These are phyloP conservation scores for Agrotis ipsilon DNA, from an alignment of 2,888 invertebrate genomes.

Conservation along the genomic window DNA sequence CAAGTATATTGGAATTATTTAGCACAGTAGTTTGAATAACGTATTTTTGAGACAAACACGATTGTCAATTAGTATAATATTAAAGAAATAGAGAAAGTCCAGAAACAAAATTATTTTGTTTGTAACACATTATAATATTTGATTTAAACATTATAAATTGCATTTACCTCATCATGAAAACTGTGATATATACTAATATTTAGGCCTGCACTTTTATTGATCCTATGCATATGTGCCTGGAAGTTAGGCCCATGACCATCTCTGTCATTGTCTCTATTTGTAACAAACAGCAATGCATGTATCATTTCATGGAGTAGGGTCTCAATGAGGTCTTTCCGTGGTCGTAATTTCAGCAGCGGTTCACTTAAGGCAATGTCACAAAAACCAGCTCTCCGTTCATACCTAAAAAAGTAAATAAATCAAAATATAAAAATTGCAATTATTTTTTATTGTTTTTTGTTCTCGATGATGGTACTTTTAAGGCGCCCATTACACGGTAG, in stretches of 20 bases:
- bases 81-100: no score
- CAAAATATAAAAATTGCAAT: not conserved
- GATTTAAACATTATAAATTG: not conserved
- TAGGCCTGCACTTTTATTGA: conserved; percentile 96
- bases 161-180: conserved; percentile 97
- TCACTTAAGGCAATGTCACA: conserved; percentile 97
- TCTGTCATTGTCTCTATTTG: conserved; percentile 95
- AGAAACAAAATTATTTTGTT: no score
- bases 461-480: no score
- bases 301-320: conserved; percentile 99
- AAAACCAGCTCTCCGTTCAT: conserved; percentile 93
- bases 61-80: no score
- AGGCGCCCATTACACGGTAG: no score
- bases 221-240: conserved; percentile 97
- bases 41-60: no score
- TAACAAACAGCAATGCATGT: conserved; percentile 98
- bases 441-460: no score
- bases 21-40: not conserved
- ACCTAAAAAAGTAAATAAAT: conserved; percentile 85
- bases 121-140: no score
- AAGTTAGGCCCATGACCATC: conserved; percentile 99
- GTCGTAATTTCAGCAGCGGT: conserved; percentile 97
- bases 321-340: conserved; percentile 98
- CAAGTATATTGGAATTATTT: not conserved
- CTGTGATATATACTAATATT: conserved; percentile 98